Evolutionary conservation across 2,113 vertebrate genomes (phyloP).

Genomic region (Vulpes ferrilata): DNA sequence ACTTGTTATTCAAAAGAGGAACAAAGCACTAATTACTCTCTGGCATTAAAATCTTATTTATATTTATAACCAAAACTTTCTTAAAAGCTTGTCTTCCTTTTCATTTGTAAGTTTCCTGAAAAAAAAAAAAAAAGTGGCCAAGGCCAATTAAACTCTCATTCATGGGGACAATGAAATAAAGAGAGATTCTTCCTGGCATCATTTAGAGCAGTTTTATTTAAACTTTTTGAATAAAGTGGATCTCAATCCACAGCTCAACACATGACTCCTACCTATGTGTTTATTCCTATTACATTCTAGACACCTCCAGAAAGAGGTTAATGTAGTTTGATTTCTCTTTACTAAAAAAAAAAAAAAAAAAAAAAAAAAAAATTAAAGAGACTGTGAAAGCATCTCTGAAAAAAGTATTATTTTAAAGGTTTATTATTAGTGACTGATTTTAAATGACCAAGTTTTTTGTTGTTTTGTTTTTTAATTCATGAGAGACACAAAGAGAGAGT

Average conservation of each 20-base stretch:
- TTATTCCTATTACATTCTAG: not conserved
- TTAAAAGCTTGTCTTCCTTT: conserved; percentile 81
- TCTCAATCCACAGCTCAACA: not conserved
- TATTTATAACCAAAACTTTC: conserved; percentile 80
- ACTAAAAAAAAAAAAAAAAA: not conserved
- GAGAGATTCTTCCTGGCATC: conserved; percentile 51
- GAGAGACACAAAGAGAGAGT: too few relatives aligned
- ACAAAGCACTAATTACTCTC: conserved; percentile 82
- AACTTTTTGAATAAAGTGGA: not conserved
- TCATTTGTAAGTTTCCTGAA: conserved; percentile 65
- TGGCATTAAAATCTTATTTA: conserved; percentile 80
- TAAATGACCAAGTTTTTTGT: not conserved
- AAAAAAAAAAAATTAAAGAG: not conserved
- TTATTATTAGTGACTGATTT: not conserved
- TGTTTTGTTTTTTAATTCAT: too few relatives aligned
- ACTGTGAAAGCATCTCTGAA: not conserved
- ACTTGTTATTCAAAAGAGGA: conserved; percentile 79
- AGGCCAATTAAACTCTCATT: conserved; percentile 82
- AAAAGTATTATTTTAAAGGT: not conserved
- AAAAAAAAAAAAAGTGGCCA: conserved; percentile 44
- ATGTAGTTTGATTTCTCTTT: not conserved
- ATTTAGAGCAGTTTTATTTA: conserved; percentile 47
- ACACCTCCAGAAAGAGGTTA: not conserved
- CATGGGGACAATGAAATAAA: conserved; percentile 60
- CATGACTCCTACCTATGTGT: not conserved